Conservation (phyloP, 2,797 vertebrate genomes). For the Pygocentrus nattereri region DNA sequence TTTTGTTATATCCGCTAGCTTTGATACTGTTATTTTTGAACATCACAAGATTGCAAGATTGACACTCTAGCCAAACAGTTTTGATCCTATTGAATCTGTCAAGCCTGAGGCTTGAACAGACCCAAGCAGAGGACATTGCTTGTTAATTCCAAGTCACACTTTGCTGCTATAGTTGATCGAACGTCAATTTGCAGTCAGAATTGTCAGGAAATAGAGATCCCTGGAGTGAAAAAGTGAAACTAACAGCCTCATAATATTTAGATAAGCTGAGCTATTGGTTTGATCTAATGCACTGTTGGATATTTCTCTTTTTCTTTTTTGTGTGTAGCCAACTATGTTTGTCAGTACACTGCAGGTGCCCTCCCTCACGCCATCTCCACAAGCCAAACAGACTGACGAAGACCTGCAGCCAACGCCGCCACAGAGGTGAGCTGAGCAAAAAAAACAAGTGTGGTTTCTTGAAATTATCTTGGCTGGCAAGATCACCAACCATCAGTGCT, state of each 20-base stretch:
- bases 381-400: slow-evolving; percentile 66
- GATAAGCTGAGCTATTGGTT: not conserved
- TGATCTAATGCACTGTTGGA: not conserved
- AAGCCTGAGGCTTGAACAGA: slow-evolving; percentile 2
- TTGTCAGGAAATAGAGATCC: not conserved
- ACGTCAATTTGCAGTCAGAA: not conserved
- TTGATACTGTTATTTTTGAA: slow-evolving; percentile 33
- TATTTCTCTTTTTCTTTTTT: not conserved
- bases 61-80: slow-evolving; percentile 17
- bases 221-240: not conserved
- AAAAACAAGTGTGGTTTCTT: not conserved
- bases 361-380: slow-evolving; percentile 68
- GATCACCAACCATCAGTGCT: not conserved
- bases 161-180: not conserved
- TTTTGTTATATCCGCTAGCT: not conserved
- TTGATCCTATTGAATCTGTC: slow-evolving; percentile 14
- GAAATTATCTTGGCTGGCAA: not conserved
- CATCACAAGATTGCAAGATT: slow-evolving; percentile 14
- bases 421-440: slow-evolving; percentile 66
- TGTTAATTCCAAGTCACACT: slow-evolving; percentile 1
- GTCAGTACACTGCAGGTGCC: slow-evolving; percentile 72
- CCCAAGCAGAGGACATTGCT: not conserved
- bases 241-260: not conserved
- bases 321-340: slow-evolving; percentile 31
- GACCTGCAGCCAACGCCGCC: slow-evolving; percentile 56